These are phyloP conservation scores for Parauchenoglanis ngamensis DNA, from an alignment of 2,797 vertebrate genomes.

Conservation along the genomic window DNA sequence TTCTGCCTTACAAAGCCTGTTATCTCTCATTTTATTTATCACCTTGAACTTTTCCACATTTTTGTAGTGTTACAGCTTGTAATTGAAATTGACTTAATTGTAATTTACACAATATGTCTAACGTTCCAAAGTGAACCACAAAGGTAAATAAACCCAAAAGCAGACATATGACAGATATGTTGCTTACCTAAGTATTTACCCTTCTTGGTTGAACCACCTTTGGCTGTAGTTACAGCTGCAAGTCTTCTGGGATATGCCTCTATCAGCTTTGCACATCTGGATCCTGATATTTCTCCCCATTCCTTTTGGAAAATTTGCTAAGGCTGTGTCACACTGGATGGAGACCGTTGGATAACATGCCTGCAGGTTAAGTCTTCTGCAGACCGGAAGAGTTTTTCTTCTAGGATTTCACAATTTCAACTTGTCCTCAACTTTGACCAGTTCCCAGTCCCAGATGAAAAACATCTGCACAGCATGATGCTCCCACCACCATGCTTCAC, in stretches of 20 bases:
- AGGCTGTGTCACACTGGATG: background rate
- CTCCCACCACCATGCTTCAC: background rate
- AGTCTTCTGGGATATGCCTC: too few relatives aligned
- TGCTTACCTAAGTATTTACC: background rate
- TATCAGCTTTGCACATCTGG: too few relatives aligned
- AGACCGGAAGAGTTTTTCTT: background rate
- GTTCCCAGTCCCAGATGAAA: background rate
- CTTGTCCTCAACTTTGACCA: background rate
- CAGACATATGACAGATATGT: background rate
- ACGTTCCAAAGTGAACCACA: background rate
- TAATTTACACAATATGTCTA: background rate
- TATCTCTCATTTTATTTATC: background rate
- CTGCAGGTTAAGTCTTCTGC: background rate
- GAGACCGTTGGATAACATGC: background rate
- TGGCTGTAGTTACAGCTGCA: background rate
- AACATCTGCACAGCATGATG: background rate
- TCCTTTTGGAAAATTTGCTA: background rate
- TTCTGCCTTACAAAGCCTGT: background rate
- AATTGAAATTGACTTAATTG: background rate
- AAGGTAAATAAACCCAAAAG: background rate
- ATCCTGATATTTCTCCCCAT: background rate
- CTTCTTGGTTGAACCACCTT: background rate
- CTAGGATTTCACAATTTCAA: background rate
- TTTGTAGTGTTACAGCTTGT: background rate
- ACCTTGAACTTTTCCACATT: background rate